Percentiles rank a stretch among this genome's conserved stretches.
Conservation (phyloP, 2,797 vertebrate genomes). For the Myioborus miniatus region DNA sequence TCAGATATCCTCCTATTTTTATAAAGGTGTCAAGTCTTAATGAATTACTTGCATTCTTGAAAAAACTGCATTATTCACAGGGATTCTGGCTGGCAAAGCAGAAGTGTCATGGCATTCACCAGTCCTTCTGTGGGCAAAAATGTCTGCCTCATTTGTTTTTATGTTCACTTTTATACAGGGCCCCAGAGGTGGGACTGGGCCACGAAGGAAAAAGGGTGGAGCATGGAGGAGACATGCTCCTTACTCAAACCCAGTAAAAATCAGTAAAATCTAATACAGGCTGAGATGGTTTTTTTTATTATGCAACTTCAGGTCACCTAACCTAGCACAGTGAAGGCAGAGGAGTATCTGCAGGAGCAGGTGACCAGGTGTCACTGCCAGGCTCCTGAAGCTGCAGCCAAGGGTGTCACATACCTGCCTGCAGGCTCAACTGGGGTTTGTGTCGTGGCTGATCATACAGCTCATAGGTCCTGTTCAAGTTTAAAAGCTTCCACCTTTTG, state of each 20-base stretch:
- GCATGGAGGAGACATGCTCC: background rate
- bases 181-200: background rate
- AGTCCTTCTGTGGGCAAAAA: background rate
- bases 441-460: background rate
- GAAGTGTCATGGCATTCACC: background rate
- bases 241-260: background rate
- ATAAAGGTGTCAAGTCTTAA: background rate
- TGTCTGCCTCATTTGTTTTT: background rate
- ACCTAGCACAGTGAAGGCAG: background rate
- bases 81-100: background rate
- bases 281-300: background rate
- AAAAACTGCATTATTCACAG: background rate
- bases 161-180: background rate
- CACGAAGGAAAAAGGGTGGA: background rate
- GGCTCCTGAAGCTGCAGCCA: background rate
- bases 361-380: background rate
- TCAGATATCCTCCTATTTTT: background rate
- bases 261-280: background rate
- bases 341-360: background rate
- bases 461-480: background rate
- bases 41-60: background rate
- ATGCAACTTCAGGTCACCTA: background rate
- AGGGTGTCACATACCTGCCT: accelerated
- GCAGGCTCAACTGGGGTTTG: background rate
- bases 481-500: background rate